Evolutionary conservation across 2,888 invertebrate species (phyloP).

Genomic region (Spisula subtruncata): DNA sequence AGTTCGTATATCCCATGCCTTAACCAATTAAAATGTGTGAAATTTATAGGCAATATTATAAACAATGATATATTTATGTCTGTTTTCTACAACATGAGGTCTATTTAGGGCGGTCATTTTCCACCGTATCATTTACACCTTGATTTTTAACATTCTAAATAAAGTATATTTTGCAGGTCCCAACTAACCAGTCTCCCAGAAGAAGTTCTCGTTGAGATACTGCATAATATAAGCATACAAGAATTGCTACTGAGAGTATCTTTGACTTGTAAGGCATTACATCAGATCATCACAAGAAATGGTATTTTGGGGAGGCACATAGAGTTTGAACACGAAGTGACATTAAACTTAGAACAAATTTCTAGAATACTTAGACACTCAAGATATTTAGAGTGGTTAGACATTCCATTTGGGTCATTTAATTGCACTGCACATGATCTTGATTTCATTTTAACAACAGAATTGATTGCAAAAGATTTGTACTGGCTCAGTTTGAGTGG

Average conservation of each 20-base stretch:
- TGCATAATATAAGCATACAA: background rate
- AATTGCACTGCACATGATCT: background rate
- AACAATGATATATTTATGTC: background rate
- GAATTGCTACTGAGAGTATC: background rate
- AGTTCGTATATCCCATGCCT: background rate
- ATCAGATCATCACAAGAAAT: background rate
- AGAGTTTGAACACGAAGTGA: background rate
- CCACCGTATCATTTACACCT: background rate
- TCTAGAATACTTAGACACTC: background rate
- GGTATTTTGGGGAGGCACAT: background rate
- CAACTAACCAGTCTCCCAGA: background rate
- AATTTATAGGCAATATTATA: background rate
- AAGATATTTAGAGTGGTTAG: no score
- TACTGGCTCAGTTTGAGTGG: conserved; percentile 1
- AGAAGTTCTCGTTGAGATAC: background rate
- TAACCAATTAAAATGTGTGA: background rate
- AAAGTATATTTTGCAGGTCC: background rate
- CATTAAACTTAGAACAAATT: background rate
- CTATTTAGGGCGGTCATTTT: background rate
- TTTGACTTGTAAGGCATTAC: background rate
- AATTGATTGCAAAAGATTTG: conserved; percentile 1
- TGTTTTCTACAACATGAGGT: background rate
- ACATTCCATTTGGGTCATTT: background rate
- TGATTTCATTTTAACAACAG: background rate
- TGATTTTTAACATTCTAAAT: background rate